A percentile compares a stretch with the other conserved stretches of the same genome.
phyloP scores from a whole-genome alignment of 92 coral and sea anemone genomes.

The Palythoa heliodiscus region DNA sequence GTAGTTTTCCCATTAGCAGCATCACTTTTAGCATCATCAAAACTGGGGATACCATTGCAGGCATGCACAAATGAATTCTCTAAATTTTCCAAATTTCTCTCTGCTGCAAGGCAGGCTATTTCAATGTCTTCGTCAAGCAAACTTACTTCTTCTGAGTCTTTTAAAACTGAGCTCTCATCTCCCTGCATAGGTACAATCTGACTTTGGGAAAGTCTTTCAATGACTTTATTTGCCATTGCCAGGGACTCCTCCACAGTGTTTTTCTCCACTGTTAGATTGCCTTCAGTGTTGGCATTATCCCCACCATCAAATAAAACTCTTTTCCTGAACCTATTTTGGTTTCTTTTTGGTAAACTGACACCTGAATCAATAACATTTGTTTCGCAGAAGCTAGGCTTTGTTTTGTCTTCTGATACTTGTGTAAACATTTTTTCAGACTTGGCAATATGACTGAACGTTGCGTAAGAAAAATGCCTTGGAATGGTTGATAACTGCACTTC shows the following conservation, averaged over 20 bases:
- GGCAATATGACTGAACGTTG: constrained; percentile 42
- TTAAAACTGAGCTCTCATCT: background rate
- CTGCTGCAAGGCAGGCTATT: constrained; percentile 39
- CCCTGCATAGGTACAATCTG: background rate
- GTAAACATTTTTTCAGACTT: background rate
- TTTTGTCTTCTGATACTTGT: constrained; percentile 1
- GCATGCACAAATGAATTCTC: background rate
- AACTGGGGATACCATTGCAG: background rate
- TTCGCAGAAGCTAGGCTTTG: background rate
- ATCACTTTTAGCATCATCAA: background rate
- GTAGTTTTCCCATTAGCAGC: background rate
- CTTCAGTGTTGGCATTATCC: background rate
- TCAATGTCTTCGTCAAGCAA: constrained; percentile 26
- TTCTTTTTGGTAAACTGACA: background rate
- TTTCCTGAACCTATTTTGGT: background rate
- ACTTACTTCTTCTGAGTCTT: constrained; percentile 31
- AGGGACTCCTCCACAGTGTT: background rate
- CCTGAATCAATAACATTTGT: background rate
- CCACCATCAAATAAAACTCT: background rate
- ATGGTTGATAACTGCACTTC: constrained; percentile 57
- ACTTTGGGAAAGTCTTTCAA: background rate
- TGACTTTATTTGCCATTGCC: background rate
- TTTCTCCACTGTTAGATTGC: background rate
- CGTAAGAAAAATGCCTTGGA: constrained; percentile 63
- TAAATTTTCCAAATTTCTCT: background rate